phyloP scores from a whole-genome alignment of 2,888 invertebrate species.

The Lamproptera curius region DNA sequence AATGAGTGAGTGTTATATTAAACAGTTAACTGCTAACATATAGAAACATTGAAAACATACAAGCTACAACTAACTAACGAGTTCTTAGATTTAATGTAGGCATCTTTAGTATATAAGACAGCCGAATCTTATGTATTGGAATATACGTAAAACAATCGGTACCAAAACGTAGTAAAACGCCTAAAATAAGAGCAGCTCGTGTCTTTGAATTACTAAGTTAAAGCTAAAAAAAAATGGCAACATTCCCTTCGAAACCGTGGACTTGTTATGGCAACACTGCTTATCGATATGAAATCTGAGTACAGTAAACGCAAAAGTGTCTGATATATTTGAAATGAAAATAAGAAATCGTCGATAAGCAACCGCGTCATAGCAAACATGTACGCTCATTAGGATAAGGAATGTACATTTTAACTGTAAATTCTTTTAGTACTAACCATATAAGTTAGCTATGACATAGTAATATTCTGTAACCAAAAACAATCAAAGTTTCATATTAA shows the following conservation, averaged over 20 bases:
- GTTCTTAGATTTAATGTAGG: conserved; percentile 15
- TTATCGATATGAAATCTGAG: conserved; percentile 10
- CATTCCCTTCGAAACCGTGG: conserved; percentile 47
- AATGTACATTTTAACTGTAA: conserved; percentile 69
- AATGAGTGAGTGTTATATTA: not conserved
- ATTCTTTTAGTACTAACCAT: conserved; percentile 48
- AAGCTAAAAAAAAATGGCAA: conserved; percentile 38
- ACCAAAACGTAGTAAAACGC: not conserved
- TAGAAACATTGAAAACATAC: conserved; percentile 15
- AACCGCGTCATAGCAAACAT: conserved; percentile 34
- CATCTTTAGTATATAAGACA: conserved; percentile 5
- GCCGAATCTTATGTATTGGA: not conserved
- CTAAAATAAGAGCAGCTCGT: not conserved
- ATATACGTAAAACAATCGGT: conserved; percentile 3
- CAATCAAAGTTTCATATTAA: conserved; percentile 26
- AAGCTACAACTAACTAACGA: not conserved
- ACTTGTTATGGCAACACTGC: conserved; percentile 27
- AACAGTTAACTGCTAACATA: conserved; percentile 15
- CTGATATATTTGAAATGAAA: conserved; percentile 8
- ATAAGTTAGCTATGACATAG: conserved; percentile 24
- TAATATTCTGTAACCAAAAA: conserved; percentile 22
- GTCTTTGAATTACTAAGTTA: not conserved
- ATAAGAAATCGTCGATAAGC: conserved; percentile 11
- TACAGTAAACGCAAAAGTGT: too few species aligned
- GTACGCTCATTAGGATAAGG: conserved; percentile 52